Conservation (phyloP, 2,797 vertebrate species). For the Cheirogaleus major region DNA sequence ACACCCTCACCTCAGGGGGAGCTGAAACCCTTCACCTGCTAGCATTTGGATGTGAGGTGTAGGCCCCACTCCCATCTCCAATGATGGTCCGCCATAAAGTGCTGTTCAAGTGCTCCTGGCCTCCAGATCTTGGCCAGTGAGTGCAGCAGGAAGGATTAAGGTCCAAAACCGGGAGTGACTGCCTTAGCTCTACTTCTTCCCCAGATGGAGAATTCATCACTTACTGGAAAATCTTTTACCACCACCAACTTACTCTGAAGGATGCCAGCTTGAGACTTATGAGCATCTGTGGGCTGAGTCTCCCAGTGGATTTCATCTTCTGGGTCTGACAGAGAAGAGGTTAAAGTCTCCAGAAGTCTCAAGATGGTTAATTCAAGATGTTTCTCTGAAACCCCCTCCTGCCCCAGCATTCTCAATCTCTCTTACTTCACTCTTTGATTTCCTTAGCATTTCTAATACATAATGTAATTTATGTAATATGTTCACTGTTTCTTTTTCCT, state of each 20-base stretch:
- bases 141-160: neutral
- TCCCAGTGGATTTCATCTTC: neutral
- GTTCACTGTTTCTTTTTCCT: neutral
- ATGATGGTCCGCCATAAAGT: neutral
- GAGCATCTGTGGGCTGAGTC: neutral
- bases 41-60: neutral
- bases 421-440: neutral
- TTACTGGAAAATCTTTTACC: neutral
- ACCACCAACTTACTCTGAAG: neutral
- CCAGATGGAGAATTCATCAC: neutral
- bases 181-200: neutral
- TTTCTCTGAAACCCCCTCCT: neutral
- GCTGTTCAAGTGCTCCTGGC: neutral
- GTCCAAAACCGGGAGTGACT: neutral
- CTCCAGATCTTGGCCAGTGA: neutral
- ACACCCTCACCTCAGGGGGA: neutral
- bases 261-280: neutral
- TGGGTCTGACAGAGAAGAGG: constrained; percentile 23
- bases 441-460: neutral
- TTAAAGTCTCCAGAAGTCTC: neutral
- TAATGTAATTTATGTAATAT: neutral
- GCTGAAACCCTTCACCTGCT: neutral
- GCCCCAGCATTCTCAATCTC: neutral
- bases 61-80: neutral
- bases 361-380: neutral